Evolutionary conservation across 2,113 vertebrate genomes (phyloP).

Genomic region (Paracanthobrama guichenoti): DNA sequence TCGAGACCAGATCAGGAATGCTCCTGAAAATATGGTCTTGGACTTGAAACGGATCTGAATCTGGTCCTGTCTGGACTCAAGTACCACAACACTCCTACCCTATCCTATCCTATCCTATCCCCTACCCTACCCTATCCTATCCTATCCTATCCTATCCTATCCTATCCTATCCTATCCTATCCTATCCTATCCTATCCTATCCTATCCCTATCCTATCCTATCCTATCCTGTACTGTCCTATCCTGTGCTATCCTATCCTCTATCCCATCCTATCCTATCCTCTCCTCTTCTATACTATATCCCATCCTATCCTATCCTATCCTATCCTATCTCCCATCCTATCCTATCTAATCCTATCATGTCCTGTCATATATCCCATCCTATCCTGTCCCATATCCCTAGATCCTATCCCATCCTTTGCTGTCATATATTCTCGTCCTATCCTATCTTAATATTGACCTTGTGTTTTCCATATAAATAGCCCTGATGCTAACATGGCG

Average conservation of each 20-base stretch:
- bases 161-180: not conserved
- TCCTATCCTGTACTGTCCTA: not conserved
- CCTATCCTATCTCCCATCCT: not conserved
- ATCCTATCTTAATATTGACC: not conserved
- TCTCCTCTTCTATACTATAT: not conserved
- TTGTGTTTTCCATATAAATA: too few relatives aligned
- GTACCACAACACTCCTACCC: not conserved
- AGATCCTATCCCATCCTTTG: not conserved
- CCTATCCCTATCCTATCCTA: not conserved
- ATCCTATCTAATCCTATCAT: not conserved
- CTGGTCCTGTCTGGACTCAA: too few relatives aligned
- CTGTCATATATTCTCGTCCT: not conserved
- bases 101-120: not conserved
- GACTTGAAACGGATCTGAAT: not conserved
- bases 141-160: not conserved
- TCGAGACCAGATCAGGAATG: not conserved
- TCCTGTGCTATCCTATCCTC: not conserved
- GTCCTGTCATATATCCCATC: not conserved
- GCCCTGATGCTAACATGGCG: too few relatives aligned
- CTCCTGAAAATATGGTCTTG: not conserved
- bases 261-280: not conserved
- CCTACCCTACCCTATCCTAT: not conserved
- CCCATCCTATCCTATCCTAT: not conserved
- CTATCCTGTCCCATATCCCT: not conserved
- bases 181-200: not conserved